A percentile compares a stretch with the other conserved stretches of the same genome.
These are phyloP conservation scores for Drosophila eohydei DNA, from an alignment of 2,888 invertebrate species.

Conservation along the genomic window DNA sequence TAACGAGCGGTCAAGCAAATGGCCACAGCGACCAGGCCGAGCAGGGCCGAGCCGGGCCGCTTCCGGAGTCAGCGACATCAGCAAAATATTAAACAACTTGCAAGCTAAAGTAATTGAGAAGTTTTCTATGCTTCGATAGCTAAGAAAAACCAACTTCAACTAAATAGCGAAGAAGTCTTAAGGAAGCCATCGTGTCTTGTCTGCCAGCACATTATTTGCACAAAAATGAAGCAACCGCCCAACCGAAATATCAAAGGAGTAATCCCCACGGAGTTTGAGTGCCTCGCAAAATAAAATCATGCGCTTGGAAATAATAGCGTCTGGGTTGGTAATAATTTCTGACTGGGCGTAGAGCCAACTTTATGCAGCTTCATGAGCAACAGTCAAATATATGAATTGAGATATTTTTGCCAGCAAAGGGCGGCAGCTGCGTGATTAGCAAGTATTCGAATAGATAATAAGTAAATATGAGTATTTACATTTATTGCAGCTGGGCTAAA, in stretches of 20 bases:
- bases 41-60: not conserved
- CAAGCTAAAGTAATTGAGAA: constrained; percentile 64
- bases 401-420: constrained; percentile 42
- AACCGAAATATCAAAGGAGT: constrained; percentile 75
- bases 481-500: constrained; percentile 47
- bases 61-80: constrained; percentile 62
- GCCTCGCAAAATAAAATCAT: constrained; percentile 72
- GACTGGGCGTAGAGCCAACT: constrained; percentile 46
- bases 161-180: constrained; percentile 25
- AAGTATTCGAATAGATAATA: constrained; percentile 70
- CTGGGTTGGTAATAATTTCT: constrained; percentile 65
- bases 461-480: constrained; percentile 57
- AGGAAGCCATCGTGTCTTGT: constrained; percentile 32
- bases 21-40: constrained; percentile 7
- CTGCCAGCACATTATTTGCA: constrained; percentile 68
- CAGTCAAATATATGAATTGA: constrained; percentile 46
- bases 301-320: constrained; percentile 81
- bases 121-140: constrained; percentile 46
- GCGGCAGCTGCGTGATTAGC: constrained; percentile 71
- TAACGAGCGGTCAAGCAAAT: constrained; percentile 76
- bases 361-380: constrained; percentile 65
- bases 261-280: constrained; percentile 6
- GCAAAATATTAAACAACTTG: constrained; percentile 64
- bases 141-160: constrained; percentile 33
- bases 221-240: constrained; percentile 56